phyloP scores from a whole-genome alignment of 35 echinoderm and acorn worm genomes.

The Apostichopus californicus region DNA sequence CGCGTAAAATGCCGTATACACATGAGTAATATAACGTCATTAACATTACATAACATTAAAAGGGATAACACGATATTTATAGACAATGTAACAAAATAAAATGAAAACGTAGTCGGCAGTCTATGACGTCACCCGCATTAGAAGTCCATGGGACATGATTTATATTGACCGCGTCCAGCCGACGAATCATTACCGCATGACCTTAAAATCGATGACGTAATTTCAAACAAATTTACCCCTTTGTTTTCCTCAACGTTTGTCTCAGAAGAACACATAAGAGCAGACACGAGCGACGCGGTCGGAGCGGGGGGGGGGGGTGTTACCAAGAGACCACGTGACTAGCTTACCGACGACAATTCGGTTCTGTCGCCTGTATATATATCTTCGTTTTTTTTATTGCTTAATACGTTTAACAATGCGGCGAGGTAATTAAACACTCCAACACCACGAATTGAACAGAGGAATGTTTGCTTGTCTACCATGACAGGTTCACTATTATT shows the following conservation, averaged over 20 bases:
- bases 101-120: too few relatives aligned
- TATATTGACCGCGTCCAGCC: too few relatives aligned
- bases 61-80: too few relatives aligned
- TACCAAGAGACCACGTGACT: neutral
- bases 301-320: too few relatives aligned
- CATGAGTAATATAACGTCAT: too few relatives aligned
- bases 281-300: neutral
- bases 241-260: neutral
- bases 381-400: neutral
- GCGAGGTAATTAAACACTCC: constrained; percentile 44
- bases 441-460: neutral
- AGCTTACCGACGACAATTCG: neutral
- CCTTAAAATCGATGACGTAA: neutral
- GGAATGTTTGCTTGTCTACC: constrained; percentile 27
- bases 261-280: neutral
- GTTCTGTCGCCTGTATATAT: neutral
- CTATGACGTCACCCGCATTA: too few relatives aligned
- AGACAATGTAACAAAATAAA: too few relatives aligned
- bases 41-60: too few relatives aligned
- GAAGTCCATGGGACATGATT: too few relatives aligned
- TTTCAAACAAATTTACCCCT: neutral
- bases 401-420: constrained; percentile 11
- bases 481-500: constrained; percentile 14
- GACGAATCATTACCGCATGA: too few relatives aligned
- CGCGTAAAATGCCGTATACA: too few relatives aligned